Evolutionary conservation across 2,888 invertebrate species (phyloP).

Genomic region (Lottia gigantea): DNA sequence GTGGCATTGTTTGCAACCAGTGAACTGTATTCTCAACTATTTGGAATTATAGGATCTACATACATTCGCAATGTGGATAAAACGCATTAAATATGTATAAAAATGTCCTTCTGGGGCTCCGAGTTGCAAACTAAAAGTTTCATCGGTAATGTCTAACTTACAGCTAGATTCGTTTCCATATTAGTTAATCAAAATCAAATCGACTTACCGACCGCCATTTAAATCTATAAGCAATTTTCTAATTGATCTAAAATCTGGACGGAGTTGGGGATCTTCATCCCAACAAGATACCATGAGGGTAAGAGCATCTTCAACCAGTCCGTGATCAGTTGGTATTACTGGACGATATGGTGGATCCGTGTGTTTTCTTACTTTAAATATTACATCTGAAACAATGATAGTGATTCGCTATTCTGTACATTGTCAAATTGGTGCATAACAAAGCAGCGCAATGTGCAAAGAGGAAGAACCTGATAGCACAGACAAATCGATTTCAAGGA

Average conservation of each 20-base stretch:
- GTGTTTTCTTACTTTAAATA: slow-evolving; percentile 44
- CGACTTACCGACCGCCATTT: slow-evolving; percentile 48
- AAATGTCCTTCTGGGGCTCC: too few species aligned
- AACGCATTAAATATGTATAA: too few species aligned
- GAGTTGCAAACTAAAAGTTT: too few species aligned
- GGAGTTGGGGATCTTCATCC: slow-evolving; percentile 50
- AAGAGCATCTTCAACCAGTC: slow-evolving; percentile 43
- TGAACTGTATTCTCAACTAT: too few species aligned
- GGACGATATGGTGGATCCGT: slow-evolving; percentile 54
- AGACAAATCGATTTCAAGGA: too few species aligned
- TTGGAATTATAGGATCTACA: background rate
- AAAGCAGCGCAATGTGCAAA: background rate
- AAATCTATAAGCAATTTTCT: slow-evolving; percentile 47
- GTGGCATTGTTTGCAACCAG: too few species aligned
- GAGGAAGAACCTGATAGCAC: background rate
- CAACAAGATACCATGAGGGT: slow-evolving; percentile 56
- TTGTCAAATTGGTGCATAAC: background rate
- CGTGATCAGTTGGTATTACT: slow-evolving; percentile 36
- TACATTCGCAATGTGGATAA: background rate
- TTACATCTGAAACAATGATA: slow-evolving; percentile 51
- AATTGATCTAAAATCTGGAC: slow-evolving; percentile 57
- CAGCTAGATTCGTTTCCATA: too few species aligned
- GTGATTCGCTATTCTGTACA: too few species aligned
- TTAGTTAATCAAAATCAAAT: too few species aligned
- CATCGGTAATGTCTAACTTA: too few species aligned